phyloP scores from a whole-genome alignment of 2,797 vertebrate species.

The Schizopygopsis malacanthus region DNA sequence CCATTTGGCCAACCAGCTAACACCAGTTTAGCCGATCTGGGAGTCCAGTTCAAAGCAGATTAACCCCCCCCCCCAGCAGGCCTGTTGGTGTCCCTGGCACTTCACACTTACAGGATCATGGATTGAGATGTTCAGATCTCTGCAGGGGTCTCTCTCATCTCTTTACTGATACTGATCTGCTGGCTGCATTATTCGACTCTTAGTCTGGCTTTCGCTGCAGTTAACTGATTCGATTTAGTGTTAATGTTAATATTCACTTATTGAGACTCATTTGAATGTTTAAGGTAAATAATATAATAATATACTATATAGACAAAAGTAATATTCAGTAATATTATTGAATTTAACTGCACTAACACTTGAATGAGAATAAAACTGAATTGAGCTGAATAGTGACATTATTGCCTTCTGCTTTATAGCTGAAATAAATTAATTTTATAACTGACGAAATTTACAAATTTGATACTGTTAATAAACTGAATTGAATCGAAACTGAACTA shows the following conservation, averaged over 20 bases:
- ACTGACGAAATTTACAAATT: neutral
- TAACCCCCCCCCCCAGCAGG: neutral
- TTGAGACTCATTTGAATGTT: neutral
- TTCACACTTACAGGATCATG: neutral
- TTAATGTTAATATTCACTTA: neutral
- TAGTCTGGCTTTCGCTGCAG: neutral
- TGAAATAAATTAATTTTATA: neutral
- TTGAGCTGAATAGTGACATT: neutral
- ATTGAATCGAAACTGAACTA: neutral
- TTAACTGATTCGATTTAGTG: constrained; percentile 11
- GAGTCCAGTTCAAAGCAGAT: neutral
- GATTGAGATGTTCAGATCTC: neutral
- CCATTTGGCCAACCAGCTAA: neutral
- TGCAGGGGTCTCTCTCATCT: constrained; percentile 14
- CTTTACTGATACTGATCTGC: constrained; percentile 35
- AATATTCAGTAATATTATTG: neutral
- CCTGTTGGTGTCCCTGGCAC: neutral
- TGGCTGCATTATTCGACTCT: constrained; percentile 1
- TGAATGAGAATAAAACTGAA: neutral
- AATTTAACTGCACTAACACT: neutral
- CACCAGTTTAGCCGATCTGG: neutral
- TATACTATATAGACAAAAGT: neutral
- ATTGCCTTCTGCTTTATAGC: neutral
- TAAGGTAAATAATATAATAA: neutral
- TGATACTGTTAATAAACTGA: neutral